Evolutionary conservation across 1,140 invertebrate genomes (phyloP).

Genomic region (Trinorchestia longiramus): DNA sequence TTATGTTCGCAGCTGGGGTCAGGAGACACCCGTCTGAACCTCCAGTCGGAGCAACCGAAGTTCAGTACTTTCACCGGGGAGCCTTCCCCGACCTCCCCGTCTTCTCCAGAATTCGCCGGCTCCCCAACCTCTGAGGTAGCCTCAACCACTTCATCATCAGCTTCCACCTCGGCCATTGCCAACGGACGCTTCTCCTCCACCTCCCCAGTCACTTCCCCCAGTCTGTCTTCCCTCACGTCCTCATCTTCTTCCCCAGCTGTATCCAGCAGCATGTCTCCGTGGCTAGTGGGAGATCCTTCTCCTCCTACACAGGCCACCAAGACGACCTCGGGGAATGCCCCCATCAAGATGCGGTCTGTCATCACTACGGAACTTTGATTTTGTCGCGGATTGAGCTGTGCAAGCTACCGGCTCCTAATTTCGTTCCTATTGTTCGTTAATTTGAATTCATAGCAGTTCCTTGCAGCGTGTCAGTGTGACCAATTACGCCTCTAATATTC

Average conservation of each 20-base stretch:
- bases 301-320: not conserved
- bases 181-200: slow-evolving; percentile 6
- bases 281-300: slow-evolving; percentile 31
- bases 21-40: slow-evolving; percentile 23
- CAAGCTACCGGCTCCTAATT: not conserved
- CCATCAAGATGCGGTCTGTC: slow-evolving; percentile 39
- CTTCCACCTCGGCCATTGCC: not conserved
- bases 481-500: not conserved
- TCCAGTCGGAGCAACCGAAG: slow-evolving; percentile 25
- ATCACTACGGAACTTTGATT: slow-evolving; percentile 35
- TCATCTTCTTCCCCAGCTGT: not conserved
- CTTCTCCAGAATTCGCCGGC: not conserved
- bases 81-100: not conserved
- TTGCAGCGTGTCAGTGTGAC: not conserved
- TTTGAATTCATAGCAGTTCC: not conserved
- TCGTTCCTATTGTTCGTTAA: not conserved
- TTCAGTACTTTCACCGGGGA: slow-evolving; percentile 28
- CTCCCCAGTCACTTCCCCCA: slow-evolving; percentile 1
- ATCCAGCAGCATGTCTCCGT: slow-evolving; percentile 16
- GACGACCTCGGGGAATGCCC: not conserved
- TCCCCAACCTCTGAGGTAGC: not conserved
- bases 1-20: not conserved
- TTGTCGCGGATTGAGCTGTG: not conserved
- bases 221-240: not conserved
- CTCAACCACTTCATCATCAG: not conserved